These are phyloP conservation scores for Sthenelais limicola DNA, from an alignment of 2,888 invertebrate genomes.

Conservation along the genomic window DNA sequence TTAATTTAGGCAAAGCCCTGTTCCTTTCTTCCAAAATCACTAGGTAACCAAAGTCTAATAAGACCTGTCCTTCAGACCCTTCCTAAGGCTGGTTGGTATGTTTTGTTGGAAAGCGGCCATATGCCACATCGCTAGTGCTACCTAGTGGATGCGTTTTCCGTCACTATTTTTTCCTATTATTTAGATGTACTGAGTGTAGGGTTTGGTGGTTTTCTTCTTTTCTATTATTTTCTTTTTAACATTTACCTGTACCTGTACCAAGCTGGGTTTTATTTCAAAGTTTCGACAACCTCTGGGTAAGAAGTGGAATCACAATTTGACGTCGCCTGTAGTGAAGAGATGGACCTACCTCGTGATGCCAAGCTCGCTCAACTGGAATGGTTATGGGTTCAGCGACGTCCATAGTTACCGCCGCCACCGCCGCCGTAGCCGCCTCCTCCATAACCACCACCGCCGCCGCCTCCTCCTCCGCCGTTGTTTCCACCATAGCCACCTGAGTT, in stretches of 20 bases:
- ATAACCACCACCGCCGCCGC: slow-evolving; percentile 34
- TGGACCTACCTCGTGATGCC: slow-evolving; percentile 25
- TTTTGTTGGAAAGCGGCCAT: too few species aligned
- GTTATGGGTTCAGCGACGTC: slow-evolving; percentile 14
- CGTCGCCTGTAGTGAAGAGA: not conserved
- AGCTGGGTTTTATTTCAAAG: slow-evolving; percentile 22
- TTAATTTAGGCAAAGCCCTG: too few species aligned
- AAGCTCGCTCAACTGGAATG: slow-evolving; percentile 27
- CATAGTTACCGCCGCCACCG: slow-evolving; percentile 76
- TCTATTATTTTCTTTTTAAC: too few species aligned
- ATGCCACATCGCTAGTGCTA: too few species aligned
- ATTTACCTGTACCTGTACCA: slow-evolving; percentile 35
- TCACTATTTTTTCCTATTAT: too few species aligned
- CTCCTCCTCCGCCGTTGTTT: slow-evolving; percentile 31
- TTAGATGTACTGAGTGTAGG: too few species aligned
- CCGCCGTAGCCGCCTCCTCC: slow-evolving; percentile 78
- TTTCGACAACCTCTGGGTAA: not conserved
- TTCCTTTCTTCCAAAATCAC: too few species aligned
- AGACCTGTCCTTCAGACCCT: too few species aligned
- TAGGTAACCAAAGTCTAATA: too few species aligned
- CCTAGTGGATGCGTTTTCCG: too few species aligned
- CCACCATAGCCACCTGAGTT: slow-evolving; percentile 40
- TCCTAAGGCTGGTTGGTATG: too few species aligned
- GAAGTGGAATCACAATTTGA: not conserved
- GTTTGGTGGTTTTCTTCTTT: too few species aligned